phyloP scores from a whole-genome alignment of 2,113 vertebrate species.

The Corythornis vintsioides region DNA sequence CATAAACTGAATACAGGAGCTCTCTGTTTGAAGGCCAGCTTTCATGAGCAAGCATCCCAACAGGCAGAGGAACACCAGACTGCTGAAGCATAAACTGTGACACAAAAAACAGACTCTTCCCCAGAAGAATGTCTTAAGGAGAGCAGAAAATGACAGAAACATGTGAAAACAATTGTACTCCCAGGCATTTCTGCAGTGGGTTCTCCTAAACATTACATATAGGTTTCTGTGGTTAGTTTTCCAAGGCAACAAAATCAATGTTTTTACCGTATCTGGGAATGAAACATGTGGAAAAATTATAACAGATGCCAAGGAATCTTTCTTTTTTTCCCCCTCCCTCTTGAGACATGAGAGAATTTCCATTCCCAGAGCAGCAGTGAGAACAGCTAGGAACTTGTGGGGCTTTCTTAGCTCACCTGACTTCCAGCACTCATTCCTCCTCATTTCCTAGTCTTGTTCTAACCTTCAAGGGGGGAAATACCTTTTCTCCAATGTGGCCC shows the following conservation, averaged over 20 bases:
- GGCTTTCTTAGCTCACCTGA: neutral
- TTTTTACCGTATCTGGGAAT: neutral
- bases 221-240: neutral
- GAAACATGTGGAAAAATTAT: neutral
- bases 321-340: neutral
- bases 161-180: neutral
- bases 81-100: neutral
- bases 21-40: neutral
- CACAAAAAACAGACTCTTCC: neutral
- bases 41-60: neutral
- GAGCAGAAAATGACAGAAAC: constrained; percentile 2
- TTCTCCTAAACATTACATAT: neutral
- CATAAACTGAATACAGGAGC: neutral
- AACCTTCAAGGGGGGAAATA: neutral
- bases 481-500: neutral
- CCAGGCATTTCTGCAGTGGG: neutral
- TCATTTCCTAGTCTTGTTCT: neutral
- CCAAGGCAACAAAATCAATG: neutral
- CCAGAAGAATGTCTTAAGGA: neutral
- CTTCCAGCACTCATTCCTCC: neutral
- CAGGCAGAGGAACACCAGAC: neutral
- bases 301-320: accelerated
- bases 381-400: neutral
- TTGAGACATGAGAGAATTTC: neutral
- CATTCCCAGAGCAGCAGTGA: neutral